Base-by-base conservation (phyloP, 2,797 vertebrate genomes). In the Schizopygopsis malacanthus region DNA sequence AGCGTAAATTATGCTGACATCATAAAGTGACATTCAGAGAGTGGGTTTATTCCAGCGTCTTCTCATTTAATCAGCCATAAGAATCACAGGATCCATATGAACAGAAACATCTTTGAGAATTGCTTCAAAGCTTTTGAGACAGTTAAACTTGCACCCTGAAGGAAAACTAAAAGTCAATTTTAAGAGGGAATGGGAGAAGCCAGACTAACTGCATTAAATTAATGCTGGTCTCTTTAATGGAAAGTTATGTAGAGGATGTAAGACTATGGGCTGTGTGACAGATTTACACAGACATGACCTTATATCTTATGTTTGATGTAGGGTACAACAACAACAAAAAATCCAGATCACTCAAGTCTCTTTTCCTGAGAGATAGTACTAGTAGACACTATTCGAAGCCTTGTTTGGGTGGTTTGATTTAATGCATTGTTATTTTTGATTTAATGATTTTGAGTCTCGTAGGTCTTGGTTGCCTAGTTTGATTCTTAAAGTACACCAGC, bases 1-100 rank as follows among this genome's bases (percentile, higher is more conserved):
- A 94, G 87, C 90, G 94, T 87, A 87, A 89, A 92, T 94, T 95
- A 95, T 92, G 95, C 92, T 93, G 91, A 94, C 93, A 88, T 95
- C 96, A 92, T 95, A 96, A 96, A 91, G 89, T 88, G 86, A 94
- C 92, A 91, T 93, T 91, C 87, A 94, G 91, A 86, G 87, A 90
- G 77, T 78, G 84, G 87, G 87, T 86, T 84, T 86, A 90, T 88
- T 91, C 88, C 43, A 88, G 85, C 9, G 43, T 90, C 76, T 88
- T 70, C 84, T 92, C 92, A 90, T 90, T 92, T 91, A 54, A 92
- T 88, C 89, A 82, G 91, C 90, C 90, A 82, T 86, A 84, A 93
- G 89, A 88, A 81, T 84, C 45, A 87, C 28, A 81, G 20, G 28
- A 45, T 76, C 83, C 80, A 67, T 63, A 47, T 79, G 87, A 79